Evolutionary conservation across 2,888 invertebrate genomes (phyloP), one percentile per base, ranked within the genome.

Genomic region (Stenodera caucasica): DNA sequence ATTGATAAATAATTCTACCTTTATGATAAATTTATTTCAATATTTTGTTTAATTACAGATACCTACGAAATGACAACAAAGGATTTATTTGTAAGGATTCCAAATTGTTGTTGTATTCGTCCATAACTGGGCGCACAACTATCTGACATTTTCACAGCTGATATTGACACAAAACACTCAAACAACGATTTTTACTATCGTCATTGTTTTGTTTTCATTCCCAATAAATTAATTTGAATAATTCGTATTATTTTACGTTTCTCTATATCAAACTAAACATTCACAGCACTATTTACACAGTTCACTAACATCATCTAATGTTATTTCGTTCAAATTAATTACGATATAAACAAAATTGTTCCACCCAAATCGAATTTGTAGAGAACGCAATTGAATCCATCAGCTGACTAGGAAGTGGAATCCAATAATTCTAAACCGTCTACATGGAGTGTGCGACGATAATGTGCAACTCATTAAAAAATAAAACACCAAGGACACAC

Each of bases 141-240:
- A 69, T 70, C 71, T 74, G 78, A 76, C 78, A 77, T 78, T 77
- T 74, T 74, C 74, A 75, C 78, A 80, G 78, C 78, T 79, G 79
- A 78, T 73, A 69, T 66, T 70, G 67, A 74, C 69, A 45, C 45
- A 40, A 72, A 71, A 73, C 68, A 70, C 66, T 60, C 55, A 29
- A 61, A 66, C 63, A 49, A 58, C 59, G 63, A 66, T 63, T 57
- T 61, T 66, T 67, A 67, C 53, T 55, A 45, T 59, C 55, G 37
- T 60, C 55, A 53, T 57, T 45, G 26, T 45, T 30, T 23, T 53
- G 51, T 49, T 54, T 15, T 51, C 52, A 55, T 54, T 57, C 26
- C 49, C 57, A 61, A 54, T 33, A 35, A 35, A 35, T 12, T 35
- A 35, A 40, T 14, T 23, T 18, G n/a, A 26, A 26, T 14, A 6